Evolutionary conservation across 2,113 vertebrate species (phyloP).

Genomic region (Cisticola juncidis): DNA sequence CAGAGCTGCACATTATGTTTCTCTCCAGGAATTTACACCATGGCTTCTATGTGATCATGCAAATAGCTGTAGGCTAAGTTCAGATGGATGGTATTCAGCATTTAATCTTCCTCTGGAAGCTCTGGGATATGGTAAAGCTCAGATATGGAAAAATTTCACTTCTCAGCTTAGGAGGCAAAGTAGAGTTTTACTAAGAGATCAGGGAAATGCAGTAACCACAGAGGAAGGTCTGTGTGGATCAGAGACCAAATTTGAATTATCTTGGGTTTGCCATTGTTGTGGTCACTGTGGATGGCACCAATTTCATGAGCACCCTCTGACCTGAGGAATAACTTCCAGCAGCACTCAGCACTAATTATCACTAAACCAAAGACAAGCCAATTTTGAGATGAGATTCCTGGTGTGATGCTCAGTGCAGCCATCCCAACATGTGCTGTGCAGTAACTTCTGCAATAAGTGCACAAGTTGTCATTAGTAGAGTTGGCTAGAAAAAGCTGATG

Average conservation of each 20-base stretch:
- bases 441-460: background rate
- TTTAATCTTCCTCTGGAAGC: conserved; percentile 16
- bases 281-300: background rate
- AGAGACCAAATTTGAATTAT: background rate
- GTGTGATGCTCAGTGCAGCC: background rate
- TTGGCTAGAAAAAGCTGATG: background rate
- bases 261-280: background rate
- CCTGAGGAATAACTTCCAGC: background rate
- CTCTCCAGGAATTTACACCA: background rate
- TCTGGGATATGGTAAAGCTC: background rate
- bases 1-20: background rate
- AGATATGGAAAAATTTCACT: background rate
- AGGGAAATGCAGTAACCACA: background rate
- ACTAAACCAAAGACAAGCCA: background rate
- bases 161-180: background rate
- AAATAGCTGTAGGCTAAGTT: conserved; percentile 13
- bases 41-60: background rate
- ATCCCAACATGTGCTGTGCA: background rate
- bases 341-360: background rate
- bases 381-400: background rate
- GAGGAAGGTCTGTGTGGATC: background rate
- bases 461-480: background rate
- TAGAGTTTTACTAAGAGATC: background rate
- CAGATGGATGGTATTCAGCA: background rate
- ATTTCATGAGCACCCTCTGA: background rate